Evolutionary conservation across 1,140 invertebrate genomes (phyloP), one percentile per base, ranked within the genome.

Genomic region (Aethina tumida): DNA sequence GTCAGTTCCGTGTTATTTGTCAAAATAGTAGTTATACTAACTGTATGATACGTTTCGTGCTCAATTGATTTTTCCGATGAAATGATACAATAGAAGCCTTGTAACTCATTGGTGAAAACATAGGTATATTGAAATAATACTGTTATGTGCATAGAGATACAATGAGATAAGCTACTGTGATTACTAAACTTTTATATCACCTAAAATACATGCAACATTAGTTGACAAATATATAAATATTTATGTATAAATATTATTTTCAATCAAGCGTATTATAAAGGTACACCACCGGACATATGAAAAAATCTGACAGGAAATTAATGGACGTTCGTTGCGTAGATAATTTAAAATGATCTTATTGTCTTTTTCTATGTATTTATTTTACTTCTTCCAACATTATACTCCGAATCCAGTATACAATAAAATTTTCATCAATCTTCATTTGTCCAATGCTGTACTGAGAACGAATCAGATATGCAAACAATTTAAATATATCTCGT

Each of bases 1-100:
- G 42, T 53, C 47, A 47, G 40, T 40, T 46, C 20, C 29, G 28
- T 39, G 33, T 33, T 39, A 29, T 41, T 30, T 35, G 28, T 39
- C 30, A 21, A 33, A 19, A 28, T 35, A 35, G 25, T 30, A 33
- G 6, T 20, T 40, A 39, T 35, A 10, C 13, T 31, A 28, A 15
- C 10, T 33, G 18, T 21, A 7, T 26, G 7, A 10, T 45, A 39
- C 30, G 32, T 30, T 22, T 30, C 17, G 8, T 39, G 16, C 39
- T 29, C 14, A 3, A 28, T 34, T 25, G 12, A 24, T 34, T 19
- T 17, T 30, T 12, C 35, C 8, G 19, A 21, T 31, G 22, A 6
- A 20, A 32, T 25, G 15, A 35, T 25, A 28, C 22, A 32, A 39
- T 15, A 16, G 16, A 39, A 22, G 12, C 17, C 21, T 13, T 28